Evolutionary conservation across 1,140 invertebrate genomes (phyloP).

Genomic region (Heterodera carotae): DNA sequence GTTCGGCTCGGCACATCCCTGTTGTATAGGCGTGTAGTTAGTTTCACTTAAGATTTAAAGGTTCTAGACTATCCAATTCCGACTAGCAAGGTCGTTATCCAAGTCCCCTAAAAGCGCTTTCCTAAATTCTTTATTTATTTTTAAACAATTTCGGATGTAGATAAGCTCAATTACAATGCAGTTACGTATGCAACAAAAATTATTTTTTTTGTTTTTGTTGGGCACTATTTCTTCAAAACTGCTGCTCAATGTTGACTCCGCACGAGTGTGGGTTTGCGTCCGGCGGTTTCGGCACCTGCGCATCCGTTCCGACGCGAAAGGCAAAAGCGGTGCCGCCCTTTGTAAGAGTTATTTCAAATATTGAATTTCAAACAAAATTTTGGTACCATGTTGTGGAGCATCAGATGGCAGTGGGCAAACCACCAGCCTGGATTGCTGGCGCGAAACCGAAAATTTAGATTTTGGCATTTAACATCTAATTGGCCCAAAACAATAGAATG

Average conservation of each 20-base stretch:
- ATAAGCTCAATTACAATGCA: no score
- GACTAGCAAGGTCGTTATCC: no score
- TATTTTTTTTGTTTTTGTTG: no score
- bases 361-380: background rate
- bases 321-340: slow-evolving; percentile 62
- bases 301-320: slow-evolving; percentile 49
- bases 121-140: no score
- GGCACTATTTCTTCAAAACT: no score
- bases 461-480: slow-evolving; percentile 15
- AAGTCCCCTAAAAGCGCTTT: no score
- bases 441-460: slow-evolving; percentile 43
- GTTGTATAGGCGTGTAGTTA: no score
- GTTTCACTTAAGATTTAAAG: no score
- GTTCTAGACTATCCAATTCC: no score
- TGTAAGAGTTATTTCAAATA: slow-evolving; percentile 45
- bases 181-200: no score
- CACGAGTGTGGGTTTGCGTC: slow-evolving; percentile 50
- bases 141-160: no score
- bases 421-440: slow-evolving; percentile 54
- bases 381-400: slow-evolving; percentile 44
- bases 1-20: no score
- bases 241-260: slow-evolving; percentile 40
- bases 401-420: slow-evolving; percentile 56
- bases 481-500: background rate
- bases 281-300: slow-evolving; percentile 51